A percentile compares a stretch with the other conserved stretches of the same genome.
Evolutionary conservation across 1,140 invertebrate species (phyloP).

Genomic region (Trichonephila clavipes): DNA sequence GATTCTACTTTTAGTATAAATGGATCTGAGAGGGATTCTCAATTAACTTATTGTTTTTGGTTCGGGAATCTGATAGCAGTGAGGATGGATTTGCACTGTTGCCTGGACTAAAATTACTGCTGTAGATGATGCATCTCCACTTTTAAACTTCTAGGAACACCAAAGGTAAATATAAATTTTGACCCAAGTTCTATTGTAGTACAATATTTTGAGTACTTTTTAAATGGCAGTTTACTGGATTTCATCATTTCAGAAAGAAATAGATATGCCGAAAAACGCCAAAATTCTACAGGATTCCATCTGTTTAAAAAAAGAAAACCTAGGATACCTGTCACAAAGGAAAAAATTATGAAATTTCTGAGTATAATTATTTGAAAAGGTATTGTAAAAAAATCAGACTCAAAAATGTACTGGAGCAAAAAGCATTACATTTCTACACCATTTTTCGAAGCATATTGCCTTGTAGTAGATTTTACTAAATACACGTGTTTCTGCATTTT

Average conservation of each 20-base stretch:
- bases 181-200: background rate
- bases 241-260: conserved; percentile 19
- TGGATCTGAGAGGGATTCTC: too few relatives aligned
- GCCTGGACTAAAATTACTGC: conserved; percentile 52
- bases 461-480: conserved; percentile 10
- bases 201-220: conserved; percentile 49
- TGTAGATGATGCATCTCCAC: conserved; percentile 12
- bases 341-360: conserved; percentile 35
- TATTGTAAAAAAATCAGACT: conserved; percentile 39
- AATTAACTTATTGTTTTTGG: too few relatives aligned
- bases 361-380: conserved; percentile 35
- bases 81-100: background rate
- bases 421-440: conserved; percentile 37
- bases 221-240: conserved; percentile 49
- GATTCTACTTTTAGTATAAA: too few relatives aligned
- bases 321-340: background rate
- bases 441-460: background rate
- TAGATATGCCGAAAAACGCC: conserved; percentile 2
- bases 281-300: background rate
- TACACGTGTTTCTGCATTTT: conserved; percentile 36
- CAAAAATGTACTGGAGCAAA: conserved; percentile 53
- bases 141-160: too few relatives aligned
- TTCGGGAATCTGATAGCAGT: too few relatives aligned
- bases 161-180: background rate
- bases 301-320: background rate